Evolutionary conservation across 2,113 vertebrate genomes (phyloP).

Genomic region (Solenodon paradoxus): DNA sequence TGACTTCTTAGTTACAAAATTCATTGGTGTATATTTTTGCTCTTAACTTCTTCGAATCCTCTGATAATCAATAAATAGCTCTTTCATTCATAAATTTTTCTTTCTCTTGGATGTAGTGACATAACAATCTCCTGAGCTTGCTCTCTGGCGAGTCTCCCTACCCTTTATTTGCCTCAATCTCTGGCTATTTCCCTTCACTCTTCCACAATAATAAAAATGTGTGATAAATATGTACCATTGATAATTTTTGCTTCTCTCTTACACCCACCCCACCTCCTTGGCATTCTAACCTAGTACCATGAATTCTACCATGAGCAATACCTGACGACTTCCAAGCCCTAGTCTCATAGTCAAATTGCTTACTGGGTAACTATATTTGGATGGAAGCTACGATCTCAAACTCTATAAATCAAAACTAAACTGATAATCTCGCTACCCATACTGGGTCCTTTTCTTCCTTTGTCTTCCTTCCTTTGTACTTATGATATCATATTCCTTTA

Average conservation of each 20-base stretch:
- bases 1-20: background rate
- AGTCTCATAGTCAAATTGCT: background rate
- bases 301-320: background rate
- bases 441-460: background rate
- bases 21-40: background rate
- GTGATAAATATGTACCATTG: background rate
- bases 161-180: background rate
- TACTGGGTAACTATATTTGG: background rate
- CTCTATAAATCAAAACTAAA: background rate
- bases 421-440: background rate
- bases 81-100: background rate
- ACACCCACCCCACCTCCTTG: background rate
- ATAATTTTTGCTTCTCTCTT: background rate
- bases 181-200: background rate
- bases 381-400: background rate
- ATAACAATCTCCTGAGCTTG: background rate
- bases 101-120: background rate
- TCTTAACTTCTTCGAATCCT: background rate
- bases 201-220: background rate
- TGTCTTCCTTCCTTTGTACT: background rate
- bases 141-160: background rate
- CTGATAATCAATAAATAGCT: background rate
- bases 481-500: background rate
- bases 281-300: background rate
- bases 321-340: background rate